A percentile compares a stretch with the other conserved stretches of the same genome.
These are phyloP conservation scores for Agapornis roseicollis DNA, from an alignment of 2,113 vertebrate genomes.

Conservation along the genomic window DNA sequence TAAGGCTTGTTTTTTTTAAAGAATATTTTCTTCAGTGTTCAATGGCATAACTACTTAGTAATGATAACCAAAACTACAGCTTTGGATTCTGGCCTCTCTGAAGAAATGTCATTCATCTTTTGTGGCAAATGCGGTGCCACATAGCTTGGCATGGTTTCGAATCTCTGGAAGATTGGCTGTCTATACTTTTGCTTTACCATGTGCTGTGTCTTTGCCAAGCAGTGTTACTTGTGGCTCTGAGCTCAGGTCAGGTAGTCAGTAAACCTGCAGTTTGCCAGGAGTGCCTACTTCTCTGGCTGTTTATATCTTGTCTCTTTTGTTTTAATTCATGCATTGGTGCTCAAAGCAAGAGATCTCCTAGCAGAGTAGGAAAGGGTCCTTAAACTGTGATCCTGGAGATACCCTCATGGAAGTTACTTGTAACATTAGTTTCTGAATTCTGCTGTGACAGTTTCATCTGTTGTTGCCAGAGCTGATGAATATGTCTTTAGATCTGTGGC, in stretches of 20 bases:
- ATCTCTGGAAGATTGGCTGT: not conserved
- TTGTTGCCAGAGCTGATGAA: constrained; percentile 4
- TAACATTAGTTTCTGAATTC: not conserved
- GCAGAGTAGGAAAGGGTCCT: not conserved
- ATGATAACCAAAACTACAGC: not conserved
- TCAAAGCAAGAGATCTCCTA: not conserved
- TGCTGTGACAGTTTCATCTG: not conserved
- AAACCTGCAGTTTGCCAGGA: not conserved
- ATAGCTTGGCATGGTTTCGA: not conserved
- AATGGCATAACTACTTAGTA: not conserved
- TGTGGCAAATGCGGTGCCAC: not conserved
- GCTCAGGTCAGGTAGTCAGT: not conserved
- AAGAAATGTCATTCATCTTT: not conserved
- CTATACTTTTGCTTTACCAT: not conserved
- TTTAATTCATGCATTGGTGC: not conserved
- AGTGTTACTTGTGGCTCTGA: not conserved
- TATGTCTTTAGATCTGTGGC: not conserved
- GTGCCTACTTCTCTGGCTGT: not conserved
- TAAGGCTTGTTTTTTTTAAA: not conserved
- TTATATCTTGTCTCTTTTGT: not conserved
- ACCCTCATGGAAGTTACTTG: not conserved
- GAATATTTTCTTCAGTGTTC: not conserved
- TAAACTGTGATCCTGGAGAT: not conserved
- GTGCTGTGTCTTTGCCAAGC: not conserved
- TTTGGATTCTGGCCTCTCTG: not conserved